phyloP scores from a whole-genome alignment of 2,888 invertebrate genomes.

The Lypha dubia region DNA sequence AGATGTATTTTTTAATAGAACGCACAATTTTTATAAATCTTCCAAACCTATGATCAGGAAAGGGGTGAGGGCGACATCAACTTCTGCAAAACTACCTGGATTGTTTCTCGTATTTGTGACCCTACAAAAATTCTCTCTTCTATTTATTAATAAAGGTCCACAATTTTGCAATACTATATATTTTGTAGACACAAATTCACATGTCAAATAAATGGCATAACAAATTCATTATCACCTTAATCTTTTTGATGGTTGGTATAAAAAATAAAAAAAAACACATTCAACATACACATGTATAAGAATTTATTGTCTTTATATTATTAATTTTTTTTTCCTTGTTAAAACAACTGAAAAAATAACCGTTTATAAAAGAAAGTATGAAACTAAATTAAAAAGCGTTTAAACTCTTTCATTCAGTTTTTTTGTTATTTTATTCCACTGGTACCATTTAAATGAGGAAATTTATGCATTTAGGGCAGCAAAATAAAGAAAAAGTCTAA shows the following conservation, averaged over 20 bases:
- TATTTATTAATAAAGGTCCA: no score
- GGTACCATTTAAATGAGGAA: constrained; percentile 6
- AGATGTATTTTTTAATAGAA: no score
- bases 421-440: constrained; percentile 23
- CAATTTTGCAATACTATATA: no score
- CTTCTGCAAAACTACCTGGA: no score
- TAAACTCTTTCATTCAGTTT: constrained; percentile 16
- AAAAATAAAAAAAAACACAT: neutral
- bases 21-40: no score
- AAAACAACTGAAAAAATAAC: constrained; percentile 55
- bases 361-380: constrained; percentile 29
- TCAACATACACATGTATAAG: constrained; percentile 27
- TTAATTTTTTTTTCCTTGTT: neutral
- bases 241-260: neutral
- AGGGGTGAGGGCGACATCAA: no score
- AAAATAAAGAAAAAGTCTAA: constrained; percentile 20
- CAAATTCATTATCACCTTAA: neutral
- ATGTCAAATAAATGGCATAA: neutral
- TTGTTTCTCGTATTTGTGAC: no score
- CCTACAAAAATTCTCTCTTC: no score
- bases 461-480: neutral
- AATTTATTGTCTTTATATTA: constrained; percentile 5
- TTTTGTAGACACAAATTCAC: no score
- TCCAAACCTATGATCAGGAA: no score
- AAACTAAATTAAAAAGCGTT: constrained; percentile 56